These are phyloP conservation scores for Rhagonycha lutea DNA, from an alignment of 2,888 invertebrate species.

Conservation along the genomic window DNA sequence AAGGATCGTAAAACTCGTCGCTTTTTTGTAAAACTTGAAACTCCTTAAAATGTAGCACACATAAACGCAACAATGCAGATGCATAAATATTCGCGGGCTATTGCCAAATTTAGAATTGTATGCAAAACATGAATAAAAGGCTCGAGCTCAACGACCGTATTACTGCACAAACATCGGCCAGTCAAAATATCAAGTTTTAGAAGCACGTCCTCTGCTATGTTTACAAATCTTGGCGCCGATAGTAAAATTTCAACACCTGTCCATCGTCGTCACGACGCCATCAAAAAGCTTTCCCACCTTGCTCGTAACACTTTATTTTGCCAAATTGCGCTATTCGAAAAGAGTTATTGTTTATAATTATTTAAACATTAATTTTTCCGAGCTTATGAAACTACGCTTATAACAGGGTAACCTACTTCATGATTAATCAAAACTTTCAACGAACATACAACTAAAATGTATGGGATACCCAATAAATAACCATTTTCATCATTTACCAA, in stretches of 20 bases:
- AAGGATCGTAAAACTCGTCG: not conserved
- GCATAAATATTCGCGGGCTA: conserved; percentile 13
- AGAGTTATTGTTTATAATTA: not conserved
- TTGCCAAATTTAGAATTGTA: conserved; percentile 10
- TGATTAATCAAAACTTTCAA: not conserved
- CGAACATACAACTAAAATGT: not conserved
- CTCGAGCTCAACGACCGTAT: conserved; percentile 30
- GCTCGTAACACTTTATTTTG: conserved; percentile 11
- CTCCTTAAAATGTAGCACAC: not conserved
- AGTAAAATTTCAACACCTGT: conserved; percentile 42
- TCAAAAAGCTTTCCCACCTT: conserved; percentile 28
- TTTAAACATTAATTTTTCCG: not conserved
- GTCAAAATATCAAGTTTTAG: conserved; percentile 36
- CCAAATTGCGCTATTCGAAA: conserved; percentile 6
- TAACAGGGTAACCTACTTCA: not conserved
- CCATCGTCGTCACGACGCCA: conserved; percentile 35
- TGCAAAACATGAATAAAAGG: conserved; percentile 15
- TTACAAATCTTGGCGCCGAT: conserved; percentile 39
- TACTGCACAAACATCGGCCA: conserved; percentile 17
- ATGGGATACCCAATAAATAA: not conserved
- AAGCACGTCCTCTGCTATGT: conserved; percentile 32
- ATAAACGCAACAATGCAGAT: conserved; percentile 9
- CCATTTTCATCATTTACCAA: not conserved
- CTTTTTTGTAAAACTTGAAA: not conserved
- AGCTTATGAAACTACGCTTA: not conserved